These are phyloP conservation scores for Toxostoma redivivum DNA, from an alignment of 2,113 vertebrate species.

Conservation along the genomic window DNA sequence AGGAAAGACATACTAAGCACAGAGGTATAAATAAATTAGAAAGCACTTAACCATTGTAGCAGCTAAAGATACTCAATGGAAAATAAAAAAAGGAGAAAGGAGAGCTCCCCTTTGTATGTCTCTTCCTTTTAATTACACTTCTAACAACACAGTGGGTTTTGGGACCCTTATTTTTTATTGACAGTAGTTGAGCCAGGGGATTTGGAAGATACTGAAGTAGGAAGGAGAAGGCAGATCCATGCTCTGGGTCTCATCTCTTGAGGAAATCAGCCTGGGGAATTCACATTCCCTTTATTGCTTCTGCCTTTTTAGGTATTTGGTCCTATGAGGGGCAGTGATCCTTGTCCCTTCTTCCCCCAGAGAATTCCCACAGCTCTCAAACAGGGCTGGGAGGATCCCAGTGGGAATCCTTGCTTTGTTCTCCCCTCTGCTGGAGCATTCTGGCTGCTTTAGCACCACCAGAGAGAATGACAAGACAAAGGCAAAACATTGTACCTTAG, in stretches of 20 bases:
- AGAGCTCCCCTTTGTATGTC: neutral
- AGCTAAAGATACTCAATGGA: neutral
- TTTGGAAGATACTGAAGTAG: neutral
- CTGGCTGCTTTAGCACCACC: neutral
- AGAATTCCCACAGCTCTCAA: neutral
- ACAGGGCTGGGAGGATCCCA: neutral
- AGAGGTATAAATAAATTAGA: slow-evolving; percentile 34
- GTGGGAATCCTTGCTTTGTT: neutral
- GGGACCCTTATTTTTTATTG: neutral
- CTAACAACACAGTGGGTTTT: neutral
- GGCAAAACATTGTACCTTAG: neutral
- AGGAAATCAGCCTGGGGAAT: neutral
- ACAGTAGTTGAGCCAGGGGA: neutral
- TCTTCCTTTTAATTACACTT: neutral
- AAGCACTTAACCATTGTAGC: neutral
- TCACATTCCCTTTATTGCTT: neutral
- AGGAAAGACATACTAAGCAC: neutral
- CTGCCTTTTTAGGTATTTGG: neutral
- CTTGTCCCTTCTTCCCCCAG: neutral
- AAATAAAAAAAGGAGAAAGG: neutral
- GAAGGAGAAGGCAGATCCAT: neutral
- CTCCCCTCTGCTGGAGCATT: neutral
- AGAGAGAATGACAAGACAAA: neutral
- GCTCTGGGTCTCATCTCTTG: neutral
- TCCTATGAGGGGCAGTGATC: neutral